Conservation (phyloP, 2,888 invertebrate genomes). For the Exephanes ischioxanthus region DNA sequence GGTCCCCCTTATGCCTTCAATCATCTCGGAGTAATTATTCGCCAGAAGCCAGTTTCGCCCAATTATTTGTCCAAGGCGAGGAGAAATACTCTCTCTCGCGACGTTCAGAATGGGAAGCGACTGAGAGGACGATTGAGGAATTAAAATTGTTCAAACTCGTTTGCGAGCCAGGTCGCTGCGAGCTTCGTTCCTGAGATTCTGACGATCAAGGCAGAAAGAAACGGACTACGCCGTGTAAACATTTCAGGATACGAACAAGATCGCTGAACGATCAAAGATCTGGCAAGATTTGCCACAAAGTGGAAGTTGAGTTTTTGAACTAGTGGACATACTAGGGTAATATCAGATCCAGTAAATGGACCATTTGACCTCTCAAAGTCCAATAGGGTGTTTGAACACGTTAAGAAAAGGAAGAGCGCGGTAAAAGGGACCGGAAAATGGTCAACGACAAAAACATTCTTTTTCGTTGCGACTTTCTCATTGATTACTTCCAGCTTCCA, state of each 20-base stretch:
- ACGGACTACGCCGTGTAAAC: neutral
- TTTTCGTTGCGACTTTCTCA: no score
- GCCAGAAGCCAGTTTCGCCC: conserved; percentile 77
- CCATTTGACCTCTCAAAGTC: neutral
- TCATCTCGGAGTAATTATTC: conserved; percentile 78
- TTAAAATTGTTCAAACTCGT: conserved; percentile 80
- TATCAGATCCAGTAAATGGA: neutral
- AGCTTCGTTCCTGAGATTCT: conserved; percentile 61
- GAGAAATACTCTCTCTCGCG: conserved; percentile 36
- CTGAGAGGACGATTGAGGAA: conserved; percentile 78
- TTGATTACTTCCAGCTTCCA: no score
- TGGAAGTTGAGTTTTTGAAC: neutral
- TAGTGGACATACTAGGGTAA: neutral
- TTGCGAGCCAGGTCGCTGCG: conserved; percentile 50
- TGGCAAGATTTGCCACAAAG: neutral
- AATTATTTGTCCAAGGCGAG: conserved; percentile 77
- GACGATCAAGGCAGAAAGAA: conserved; percentile 39
- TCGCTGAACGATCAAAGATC: neutral
- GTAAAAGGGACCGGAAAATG: no score
- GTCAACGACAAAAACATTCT: no score
- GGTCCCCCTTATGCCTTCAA: conserved; percentile 70
- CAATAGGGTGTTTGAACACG: no score
- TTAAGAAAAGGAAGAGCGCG: neutral
- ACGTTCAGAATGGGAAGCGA: conserved; percentile 51
- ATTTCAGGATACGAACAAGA: neutral